A percentile compares a stretch with the other conserved stretches of the same genome.
Conservation (phyloP, 2,113 vertebrate species). For the Paramormyrops kingsleyae region DNA sequence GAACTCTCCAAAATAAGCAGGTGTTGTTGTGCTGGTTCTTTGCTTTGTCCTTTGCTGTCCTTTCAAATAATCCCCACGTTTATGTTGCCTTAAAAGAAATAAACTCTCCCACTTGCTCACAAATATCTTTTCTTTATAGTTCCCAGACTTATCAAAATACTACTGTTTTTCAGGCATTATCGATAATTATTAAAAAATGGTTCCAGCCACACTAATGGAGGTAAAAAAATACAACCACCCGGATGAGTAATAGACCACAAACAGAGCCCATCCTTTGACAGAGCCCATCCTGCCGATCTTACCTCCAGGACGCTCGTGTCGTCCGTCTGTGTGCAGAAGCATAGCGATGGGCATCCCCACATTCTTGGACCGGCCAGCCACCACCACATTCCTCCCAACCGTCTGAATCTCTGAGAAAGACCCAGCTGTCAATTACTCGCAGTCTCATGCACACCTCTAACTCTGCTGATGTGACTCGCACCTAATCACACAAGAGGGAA, state of each 20-base stretch:
- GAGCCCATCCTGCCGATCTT: constrained; percentile 27
- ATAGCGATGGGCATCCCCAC: constrained; percentile 90
- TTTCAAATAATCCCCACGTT: not conserved
- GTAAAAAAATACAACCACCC: not conserved
- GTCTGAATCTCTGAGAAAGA: constrained; percentile 74
- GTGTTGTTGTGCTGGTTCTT: not conserved
- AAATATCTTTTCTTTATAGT: not conserved
- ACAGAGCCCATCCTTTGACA: too few relatives aligned
- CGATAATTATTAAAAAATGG: not conserved
- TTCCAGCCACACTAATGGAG: not conserved
- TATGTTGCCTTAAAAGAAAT: not conserved
- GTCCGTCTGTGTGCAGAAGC: constrained; percentile 79
- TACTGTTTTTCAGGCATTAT: not conserved
- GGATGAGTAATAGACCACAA: not conserved
- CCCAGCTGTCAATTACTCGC: not conserved
- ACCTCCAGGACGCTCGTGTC: constrained; percentile 83
- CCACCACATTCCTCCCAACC: constrained; percentile 83
- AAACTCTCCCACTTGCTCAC: not conserved
- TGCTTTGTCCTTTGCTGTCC: not conserved
- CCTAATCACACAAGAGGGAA: not conserved
- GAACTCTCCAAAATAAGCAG: not conserved
- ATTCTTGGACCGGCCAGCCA: constrained; percentile 85
- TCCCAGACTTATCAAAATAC: not conserved
- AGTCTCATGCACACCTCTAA: not conserved
- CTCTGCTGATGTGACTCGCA: not conserved